Evolutionary conservation across 1,140 invertebrate species (phyloP), one percentile per base, ranked within the genome.

Genomic region (Drosophila bocqueti): DNA sequence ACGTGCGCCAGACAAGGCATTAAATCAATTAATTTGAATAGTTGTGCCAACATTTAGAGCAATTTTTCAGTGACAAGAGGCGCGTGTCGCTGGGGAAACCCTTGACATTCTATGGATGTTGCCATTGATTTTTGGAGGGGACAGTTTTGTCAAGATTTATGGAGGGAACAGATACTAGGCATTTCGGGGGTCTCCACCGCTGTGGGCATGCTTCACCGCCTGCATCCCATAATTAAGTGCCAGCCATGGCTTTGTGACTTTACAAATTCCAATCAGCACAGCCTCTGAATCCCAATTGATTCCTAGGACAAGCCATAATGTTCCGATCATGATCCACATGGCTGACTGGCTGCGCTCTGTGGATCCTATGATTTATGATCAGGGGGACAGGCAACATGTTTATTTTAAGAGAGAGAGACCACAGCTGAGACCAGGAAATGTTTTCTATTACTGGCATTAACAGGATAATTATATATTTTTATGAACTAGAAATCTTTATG

Each of bases 21-120:
- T 87, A 89, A 83, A 87, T 87, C 83, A 90, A 90, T 90, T 90
- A 90, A 90, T 90, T 90, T 90, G 81, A 84, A 87, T 87, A 84
- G 84, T 87, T 89, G 77, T 84, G 73, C 86, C 81, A 89, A 87
- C 84, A 87, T 89, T 86, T 84, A 61, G 43, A 58, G 66, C 74
- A 81, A 87, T 89, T 89, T 84, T 89, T 87, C 84, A 83, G 72
- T 81, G 84, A 80, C 84, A 66, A 62, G 43, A 58, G 59, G 54
- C 62, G 67, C 67, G 52, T 69, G 68, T 73, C 68, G 7, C 29
- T 10, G 21, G 2, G 6, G 42, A 47, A 67, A 79, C 68, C 74
- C 59, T 79, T 78, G 66, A 81, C 73, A 61, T 43, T n/a, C 21
- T 40, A 10, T 47, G 6, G 40, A n/a, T 45, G 40, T 9, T 69